Evolutionary conservation across 2,113 vertebrate genomes (phyloP).

Genomic region (crab-eating macaque (Macaca fascicularis)): T2T-MFA8v1.1 NC_088387.1:37157501-37158000

Average conservation of each 20-base stretch:
- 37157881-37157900: conserved; percentile 90
- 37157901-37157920: conserved; percentile 94
- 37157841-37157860: conserved; percentile 93
- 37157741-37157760: background rate
- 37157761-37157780: background rate
- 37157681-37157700: background rate
- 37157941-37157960: conserved; percentile 96
- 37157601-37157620: background rate
- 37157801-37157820: conserved; percentile 37
- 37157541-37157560: conserved; percentile 6
- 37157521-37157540: background rate
- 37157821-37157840: background rate
- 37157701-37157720: background rate
- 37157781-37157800: conserved; percentile 1
- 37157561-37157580: background rate
- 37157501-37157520: background rate
- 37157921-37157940: conserved; percentile 98
- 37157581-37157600: background rate
- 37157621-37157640: background rate
- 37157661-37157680: background rate
- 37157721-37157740: background rate
- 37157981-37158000: background rate
- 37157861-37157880: conserved; percentile 92
- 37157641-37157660: background rate
- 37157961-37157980: conserved; percentile 16